Conservation (phyloP, 2,113 vertebrate genomes). For the Marmota monax region DNA sequence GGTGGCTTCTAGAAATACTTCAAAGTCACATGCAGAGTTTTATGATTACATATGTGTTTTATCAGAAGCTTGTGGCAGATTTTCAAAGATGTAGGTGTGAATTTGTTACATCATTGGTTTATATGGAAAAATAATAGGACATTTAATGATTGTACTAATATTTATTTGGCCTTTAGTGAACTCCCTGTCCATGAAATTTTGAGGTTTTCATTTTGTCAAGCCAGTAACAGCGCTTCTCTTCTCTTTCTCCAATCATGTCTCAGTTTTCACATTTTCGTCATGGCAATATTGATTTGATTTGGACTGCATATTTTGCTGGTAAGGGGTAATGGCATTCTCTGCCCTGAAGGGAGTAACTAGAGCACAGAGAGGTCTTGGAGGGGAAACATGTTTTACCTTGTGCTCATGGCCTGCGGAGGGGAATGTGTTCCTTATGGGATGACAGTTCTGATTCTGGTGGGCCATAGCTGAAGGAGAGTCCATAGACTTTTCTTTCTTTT, state of each 20-base stretch:
- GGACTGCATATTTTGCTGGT: background rate
- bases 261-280: background rate
- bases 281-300: background rate
- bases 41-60: background rate
- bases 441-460: background rate
- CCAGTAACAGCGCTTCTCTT: background rate
- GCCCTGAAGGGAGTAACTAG: background rate
- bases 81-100: background rate
- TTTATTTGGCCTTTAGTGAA: background rate
- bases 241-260: background rate
- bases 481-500: background rate
- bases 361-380: background rate
- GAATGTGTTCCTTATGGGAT: background rate
- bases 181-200: background rate
- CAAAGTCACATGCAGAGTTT: background rate
- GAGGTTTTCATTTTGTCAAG: background rate
- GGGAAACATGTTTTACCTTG: background rate
- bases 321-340: background rate
- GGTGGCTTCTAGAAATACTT: conserved; percentile 14
- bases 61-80: background rate
- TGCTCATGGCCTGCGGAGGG: too few relatives aligned
- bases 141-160: background rate
- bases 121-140: background rate
- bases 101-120: background rate
- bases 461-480: background rate